Evolutionary conservation across 2,113 vertebrate genomes (phyloP).

Genomic region (Girardinichthys multiradiatus): DNA sequence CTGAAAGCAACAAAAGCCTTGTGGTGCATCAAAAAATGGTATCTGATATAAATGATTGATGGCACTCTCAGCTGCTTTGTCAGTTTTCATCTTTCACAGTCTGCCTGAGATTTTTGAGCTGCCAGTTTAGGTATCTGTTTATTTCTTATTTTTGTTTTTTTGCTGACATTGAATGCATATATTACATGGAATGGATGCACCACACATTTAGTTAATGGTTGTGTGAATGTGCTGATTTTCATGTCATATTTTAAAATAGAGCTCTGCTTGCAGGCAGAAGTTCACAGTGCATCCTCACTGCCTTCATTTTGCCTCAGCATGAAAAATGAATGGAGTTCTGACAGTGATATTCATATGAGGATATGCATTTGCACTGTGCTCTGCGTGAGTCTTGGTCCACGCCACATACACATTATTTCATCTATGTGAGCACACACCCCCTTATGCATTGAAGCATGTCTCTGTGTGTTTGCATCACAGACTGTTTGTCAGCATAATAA

Average conservation of each 20-base stretch:
- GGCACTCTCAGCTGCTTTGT: neutral
- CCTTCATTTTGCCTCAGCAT: slow-evolving; percentile 20
- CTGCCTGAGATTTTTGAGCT: neutral
- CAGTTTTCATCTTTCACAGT: slow-evolving; percentile 9
- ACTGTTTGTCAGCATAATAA: slow-evolving; percentile 40
- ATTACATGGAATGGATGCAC: neutral
- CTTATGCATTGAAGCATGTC: slow-evolving; percentile 5
- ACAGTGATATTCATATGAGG: slow-evolving; percentile 29
- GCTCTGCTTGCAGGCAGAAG: neutral
- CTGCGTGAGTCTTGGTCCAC: neutral
- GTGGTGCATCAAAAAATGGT: neutral
- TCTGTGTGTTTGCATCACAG: slow-evolving; percentile 4
- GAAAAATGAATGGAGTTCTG: slow-evolving; percentile 29
- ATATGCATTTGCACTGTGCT: neutral
- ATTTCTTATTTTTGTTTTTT: neutral
- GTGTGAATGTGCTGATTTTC: neutral
- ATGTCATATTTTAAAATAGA: slow-evolving; percentile 1
- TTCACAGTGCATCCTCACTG: neutral
- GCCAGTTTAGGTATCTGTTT: neutral
- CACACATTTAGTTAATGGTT: neutral
- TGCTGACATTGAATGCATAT: slow-evolving; percentile 1
- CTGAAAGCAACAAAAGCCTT: neutral
- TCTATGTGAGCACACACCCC: neutral
- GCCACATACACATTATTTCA: slow-evolving; percentile 6
- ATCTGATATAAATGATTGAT: slow-evolving; percentile 12